Evolutionary conservation across 1,140 invertebrate genomes (phyloP), one percentile per base, ranked within the genome.

Genomic region (Apis dorsata): DNA sequence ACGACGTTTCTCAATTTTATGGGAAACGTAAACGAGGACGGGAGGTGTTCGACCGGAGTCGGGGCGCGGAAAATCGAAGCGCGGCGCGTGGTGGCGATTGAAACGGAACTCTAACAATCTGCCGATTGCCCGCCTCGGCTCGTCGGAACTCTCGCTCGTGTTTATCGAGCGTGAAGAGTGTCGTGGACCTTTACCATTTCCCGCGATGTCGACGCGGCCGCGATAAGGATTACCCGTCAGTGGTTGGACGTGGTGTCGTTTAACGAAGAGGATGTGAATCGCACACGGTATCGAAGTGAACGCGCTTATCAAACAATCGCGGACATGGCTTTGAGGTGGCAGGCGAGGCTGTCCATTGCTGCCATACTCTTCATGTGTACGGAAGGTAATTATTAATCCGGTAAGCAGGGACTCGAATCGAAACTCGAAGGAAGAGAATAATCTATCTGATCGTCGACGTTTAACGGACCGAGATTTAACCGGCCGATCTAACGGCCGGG

Each of bases 301-400:
- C 84, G 73, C 85, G 72, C 66, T 44, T 79, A 65, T 82, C 63
- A 89, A 71, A 88, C 78, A 90, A 65, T 74, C 78, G 80, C 85
- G 91, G 93, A 93, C 90, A 94, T 94, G 93, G 93, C 92, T 93
- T 83, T 93, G 86, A 92, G 93, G 93, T 94, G 93, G 93, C 93
- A 94, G 88, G 90, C 93, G 85, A 92, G 93, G 80, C 91, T 94
- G 73, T 94, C 92, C 77, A 93, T 94, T 89, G 93, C 91, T 92
- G 93, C 93, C 89, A 92, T 94, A 90, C 91, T 94, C 87, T 92
- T 94, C 88, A 93, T 94, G 89, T 94, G 92, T 85, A 93, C 93
- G 66, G 91, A 94, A 94, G 93, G 93, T 94, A 93, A 92, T 87
- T 82, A 59, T 74, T 11, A 63, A 34, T 3, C 34, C 2, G 28